Percentiles rank a stretch among this genome's conserved stretches.
Evolutionary conservation across 2,888 invertebrate species (phyloP).

Genomic region (Phytoseiulus persimilis): DNA sequence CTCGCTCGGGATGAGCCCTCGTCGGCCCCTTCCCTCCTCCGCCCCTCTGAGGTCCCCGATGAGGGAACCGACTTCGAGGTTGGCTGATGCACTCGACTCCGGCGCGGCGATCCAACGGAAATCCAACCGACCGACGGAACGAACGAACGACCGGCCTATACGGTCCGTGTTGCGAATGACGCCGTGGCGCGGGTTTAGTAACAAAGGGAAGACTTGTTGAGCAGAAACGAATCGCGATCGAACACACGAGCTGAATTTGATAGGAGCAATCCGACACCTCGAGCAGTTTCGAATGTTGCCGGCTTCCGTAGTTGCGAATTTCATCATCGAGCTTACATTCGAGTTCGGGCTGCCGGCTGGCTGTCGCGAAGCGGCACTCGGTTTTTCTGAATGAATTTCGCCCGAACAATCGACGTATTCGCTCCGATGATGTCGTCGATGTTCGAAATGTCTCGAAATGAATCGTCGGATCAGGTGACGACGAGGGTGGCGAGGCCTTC

Average conservation of each 20-base stretch:
- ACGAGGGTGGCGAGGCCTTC: not conserved
- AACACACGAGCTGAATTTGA: not conserved
- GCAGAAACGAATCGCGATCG: not conserved
- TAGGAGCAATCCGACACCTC: not conserved
- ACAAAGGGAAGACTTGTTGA: not conserved
- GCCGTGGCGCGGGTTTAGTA: too few species aligned
- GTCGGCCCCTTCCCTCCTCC: too few species aligned
- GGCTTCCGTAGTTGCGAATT: not conserved
- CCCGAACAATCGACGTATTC: not conserved
- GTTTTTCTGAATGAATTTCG: not conserved
- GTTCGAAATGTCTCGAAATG: not conserved
- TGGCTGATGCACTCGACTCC: too few species aligned
- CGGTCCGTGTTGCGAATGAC: too few species aligned
- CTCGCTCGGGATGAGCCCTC: too few species aligned
- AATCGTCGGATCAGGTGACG: not conserved
- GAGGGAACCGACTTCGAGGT: too few species aligned
- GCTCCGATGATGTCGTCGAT: not conserved
- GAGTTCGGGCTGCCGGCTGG: not conserved
- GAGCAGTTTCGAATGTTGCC: not conserved
- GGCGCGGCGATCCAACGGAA: slow-evolving; percentile 28
- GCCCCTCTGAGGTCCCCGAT: too few species aligned
- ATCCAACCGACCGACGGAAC: not conserved
- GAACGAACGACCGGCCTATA: too few species aligned
- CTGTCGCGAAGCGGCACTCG: too few species aligned
- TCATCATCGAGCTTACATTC: not conserved